Evolutionary conservation across 2,888 invertebrate genomes (phyloP), one percentile per base, ranked within the genome.

Genomic region (Caenorhabditis doughertyi): DNA sequence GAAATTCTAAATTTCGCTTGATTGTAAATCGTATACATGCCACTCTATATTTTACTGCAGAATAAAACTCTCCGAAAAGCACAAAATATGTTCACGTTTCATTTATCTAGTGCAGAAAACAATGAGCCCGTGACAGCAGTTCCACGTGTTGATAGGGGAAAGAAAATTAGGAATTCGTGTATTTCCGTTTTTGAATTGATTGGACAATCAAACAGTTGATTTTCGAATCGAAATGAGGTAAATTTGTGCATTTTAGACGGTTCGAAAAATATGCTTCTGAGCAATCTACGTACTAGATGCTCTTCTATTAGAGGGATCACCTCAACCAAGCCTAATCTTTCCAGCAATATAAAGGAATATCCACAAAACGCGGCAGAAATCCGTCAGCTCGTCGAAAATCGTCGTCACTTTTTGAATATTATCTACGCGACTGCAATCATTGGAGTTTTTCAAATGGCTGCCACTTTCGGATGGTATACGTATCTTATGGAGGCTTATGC

Each of bases 141-240:
- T 18, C 44, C n/a, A 47, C 44, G 44, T 47, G 13, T n/a, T 23
- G n/a, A n/a, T n/a, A 4, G n/a, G 7, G 44, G 18, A 39, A 39
- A 47, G 18, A n/a, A n/a, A n/a, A 42, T 27, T 27, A 18, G 13
- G 18, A 8, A 51, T 5, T 8, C 5, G 13, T 32, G 13, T 16
- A 55, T 60, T 60, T 42, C 39, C 3, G 13, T 39, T 39, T 67
- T 39, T 27, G 7, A 16, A 23, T 55, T 68, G 29, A 18, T 55
- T 68, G 42, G 16, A n/a, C 60, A 56, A 23, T 60, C 47, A 64
- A 49, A 64, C 47, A 13, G 49, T 35, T 53, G 64, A 53, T 65
- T 68, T 68, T 76, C 67, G 60, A 76, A 60, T 60, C 67, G 49
- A 56, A 76, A 76, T 76, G 76, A 76, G 76, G 76, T 76, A 29